Conservation (phyloP, 2,113 vertebrate genomes). For the Hyperoodon ampullatus region DNA sequence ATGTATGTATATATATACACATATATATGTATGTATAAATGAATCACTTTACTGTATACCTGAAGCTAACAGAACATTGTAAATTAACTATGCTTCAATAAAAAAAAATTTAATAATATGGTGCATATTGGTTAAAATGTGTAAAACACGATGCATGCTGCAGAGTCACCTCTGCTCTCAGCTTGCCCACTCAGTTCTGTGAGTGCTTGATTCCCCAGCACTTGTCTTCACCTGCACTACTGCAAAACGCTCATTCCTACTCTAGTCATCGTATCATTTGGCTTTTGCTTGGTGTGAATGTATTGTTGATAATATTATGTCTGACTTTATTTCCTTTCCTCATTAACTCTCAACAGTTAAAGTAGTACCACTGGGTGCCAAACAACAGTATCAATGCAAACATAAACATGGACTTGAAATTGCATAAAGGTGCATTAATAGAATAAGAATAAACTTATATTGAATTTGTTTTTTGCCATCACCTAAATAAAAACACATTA, state of each 20-base stretch:
- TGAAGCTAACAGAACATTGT: neutral
- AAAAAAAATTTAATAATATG: neutral
- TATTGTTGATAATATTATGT: neutral
- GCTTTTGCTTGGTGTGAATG: neutral
- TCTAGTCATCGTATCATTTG: neutral
- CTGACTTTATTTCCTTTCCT: neutral
- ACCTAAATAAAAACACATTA: neutral
- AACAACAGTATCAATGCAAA: neutral
- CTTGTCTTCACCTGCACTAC: too few species aligned
- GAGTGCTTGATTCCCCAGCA: neutral
- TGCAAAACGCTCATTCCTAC: neutral
- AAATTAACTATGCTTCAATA: neutral
- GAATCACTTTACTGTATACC: neutral
- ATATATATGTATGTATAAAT: neutral
- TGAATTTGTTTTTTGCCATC: neutral
- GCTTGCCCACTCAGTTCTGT: accelerated
- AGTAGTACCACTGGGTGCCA: neutral
- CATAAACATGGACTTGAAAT: neutral
- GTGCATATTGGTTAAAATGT: neutral
- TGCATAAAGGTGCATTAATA: neutral
- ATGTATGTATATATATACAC: neutral
- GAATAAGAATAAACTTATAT: neutral
- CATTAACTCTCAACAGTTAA: neutral
- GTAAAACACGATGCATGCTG: accelerated
- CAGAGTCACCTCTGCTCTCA: neutral